phyloP scores from a whole-genome alignment of 2,113 vertebrate species.

The Forbesichthys papilliferus region DNA sequence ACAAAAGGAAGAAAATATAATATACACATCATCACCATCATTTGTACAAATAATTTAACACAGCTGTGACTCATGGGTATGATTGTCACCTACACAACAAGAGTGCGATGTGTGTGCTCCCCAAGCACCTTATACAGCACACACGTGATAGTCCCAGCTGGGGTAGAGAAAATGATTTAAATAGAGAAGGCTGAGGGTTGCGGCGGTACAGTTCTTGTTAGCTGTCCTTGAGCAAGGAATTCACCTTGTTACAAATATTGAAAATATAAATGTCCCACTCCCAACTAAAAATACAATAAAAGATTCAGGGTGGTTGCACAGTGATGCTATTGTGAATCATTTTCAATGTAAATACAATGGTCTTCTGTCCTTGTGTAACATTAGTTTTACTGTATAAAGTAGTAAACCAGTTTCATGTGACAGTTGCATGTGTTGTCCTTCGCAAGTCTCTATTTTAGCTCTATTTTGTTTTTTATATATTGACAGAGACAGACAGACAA shows the following conservation, averaged over 20 bases:
- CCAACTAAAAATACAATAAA: too few relatives aligned
- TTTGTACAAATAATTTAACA: slow-evolving; percentile 45
- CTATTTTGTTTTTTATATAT: slow-evolving; percentile 65
- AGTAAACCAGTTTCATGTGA: neutral
- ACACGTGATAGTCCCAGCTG: too few relatives aligned
- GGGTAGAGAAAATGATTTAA: too few relatives aligned
- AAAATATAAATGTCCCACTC: too few relatives aligned
- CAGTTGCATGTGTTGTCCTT: neutral
- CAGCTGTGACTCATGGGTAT: neutral
- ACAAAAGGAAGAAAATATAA: slow-evolving; percentile 23
- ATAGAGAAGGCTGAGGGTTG: too few relatives aligned
- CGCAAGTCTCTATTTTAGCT: slow-evolving; percentile 46
- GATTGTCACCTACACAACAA: slow-evolving; percentile 22
- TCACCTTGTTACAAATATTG: too few relatives aligned
- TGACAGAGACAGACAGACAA: slow-evolving; percentile 76
- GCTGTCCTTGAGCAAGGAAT: too few relatives aligned
- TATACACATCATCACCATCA: neutral
- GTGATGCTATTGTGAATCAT: too few relatives aligned
- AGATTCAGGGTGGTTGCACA: too few relatives aligned
- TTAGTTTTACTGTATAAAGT: neutral
- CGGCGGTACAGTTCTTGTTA: too few relatives aligned
- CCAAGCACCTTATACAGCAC: too few relatives aligned
- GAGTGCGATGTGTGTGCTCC: slow-evolving; percentile 35
- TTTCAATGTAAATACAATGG: too few relatives aligned
- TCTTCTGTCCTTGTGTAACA: neutral